Evolutionary conservation across 2,113 vertebrate species (phyloP).

Genomic region (Myiozetetes cayanensis): DNA sequence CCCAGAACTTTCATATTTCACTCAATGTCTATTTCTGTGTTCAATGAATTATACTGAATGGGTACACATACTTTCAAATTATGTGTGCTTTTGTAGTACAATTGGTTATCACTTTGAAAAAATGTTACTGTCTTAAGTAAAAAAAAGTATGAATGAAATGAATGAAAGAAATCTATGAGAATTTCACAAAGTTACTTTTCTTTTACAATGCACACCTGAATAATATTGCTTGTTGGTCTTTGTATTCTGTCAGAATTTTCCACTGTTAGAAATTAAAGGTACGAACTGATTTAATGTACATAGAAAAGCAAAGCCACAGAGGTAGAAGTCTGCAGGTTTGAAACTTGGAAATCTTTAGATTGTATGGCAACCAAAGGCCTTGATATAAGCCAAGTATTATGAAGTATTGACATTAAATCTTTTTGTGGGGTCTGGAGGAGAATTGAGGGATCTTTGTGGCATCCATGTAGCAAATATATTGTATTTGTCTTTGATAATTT

Average conservation of each 20-base stretch:
- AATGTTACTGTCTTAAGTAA: not conserved
- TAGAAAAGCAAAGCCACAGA: not conserved
- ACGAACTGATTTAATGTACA: not conserved
- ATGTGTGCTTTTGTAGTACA: not conserved
- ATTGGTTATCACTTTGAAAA: not conserved
- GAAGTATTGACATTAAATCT: not conserved
- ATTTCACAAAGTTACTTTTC: not conserved
- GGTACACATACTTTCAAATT: not conserved
- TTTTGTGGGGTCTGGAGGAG: not conserved
- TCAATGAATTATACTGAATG: not conserved
- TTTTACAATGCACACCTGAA: not conserved
- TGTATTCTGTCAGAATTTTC: not conserved
- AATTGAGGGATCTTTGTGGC: not conserved
- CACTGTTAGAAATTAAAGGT: not conserved
- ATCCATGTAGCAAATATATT: rapidly evolving
- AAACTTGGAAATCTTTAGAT: not conserved
- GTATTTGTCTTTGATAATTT: not conserved
- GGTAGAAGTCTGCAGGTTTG: not conserved
- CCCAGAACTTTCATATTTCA: not conserved
- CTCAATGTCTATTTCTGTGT: not conserved
- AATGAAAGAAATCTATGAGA: not conserved
- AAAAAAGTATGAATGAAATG: not conserved
- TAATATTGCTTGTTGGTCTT: not conserved
- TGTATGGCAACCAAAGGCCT: not conserved
- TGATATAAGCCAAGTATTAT: not conserved